phyloP scores from a whole-genome alignment of 2,888 invertebrate genomes.

The Metallyticus violacea region DNA sequence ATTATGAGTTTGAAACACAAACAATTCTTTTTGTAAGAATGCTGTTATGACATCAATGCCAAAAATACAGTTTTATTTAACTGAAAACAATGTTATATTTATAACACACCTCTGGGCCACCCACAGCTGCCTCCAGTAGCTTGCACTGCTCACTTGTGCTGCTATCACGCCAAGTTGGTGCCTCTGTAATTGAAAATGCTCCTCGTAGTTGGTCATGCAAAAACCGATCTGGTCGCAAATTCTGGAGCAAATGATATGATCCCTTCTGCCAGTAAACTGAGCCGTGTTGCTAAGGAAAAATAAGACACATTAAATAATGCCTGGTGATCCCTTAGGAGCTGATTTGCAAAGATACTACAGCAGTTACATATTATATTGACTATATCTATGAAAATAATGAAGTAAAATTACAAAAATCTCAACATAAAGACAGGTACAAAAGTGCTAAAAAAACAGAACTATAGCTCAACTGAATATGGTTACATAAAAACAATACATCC shows the following conservation, averaged over 20 bases:
- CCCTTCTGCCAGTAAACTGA: conserved; percentile 92
- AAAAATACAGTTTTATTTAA: too few relatives aligned
- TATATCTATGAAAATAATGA: too few relatives aligned
- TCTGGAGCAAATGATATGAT: conserved; percentile 60
- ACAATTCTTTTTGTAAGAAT: background rate
- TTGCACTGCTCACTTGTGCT: conserved; percentile 74
- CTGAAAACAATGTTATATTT: background rate
- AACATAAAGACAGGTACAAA: too few relatives aligned
- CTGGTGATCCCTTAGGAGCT: too few relatives aligned
- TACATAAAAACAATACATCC: too few relatives aligned
- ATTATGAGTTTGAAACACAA: conserved; percentile 21
- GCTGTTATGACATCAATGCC: too few relatives aligned
- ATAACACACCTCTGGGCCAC: conserved; percentile 65
- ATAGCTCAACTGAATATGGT: too few relatives aligned
- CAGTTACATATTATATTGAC: too few relatives aligned
- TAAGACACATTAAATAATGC: too few relatives aligned
- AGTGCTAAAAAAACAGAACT: too few relatives aligned
- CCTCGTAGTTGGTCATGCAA: conserved; percentile 79
- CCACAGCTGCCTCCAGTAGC: conserved; percentile 76
- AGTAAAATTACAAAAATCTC: too few relatives aligned
- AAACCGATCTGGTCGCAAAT: conserved; percentile 69
- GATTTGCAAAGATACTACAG: too few relatives aligned
- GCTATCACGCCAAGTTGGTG: conserved; percentile 97
- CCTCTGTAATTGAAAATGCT: conserved; percentile 73
- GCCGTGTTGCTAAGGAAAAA: conserved; percentile 81